phyloP scores from a whole-genome alignment of 92 coral and sea anemone genomes.

The Parazoanthus atlanticus region DNA sequence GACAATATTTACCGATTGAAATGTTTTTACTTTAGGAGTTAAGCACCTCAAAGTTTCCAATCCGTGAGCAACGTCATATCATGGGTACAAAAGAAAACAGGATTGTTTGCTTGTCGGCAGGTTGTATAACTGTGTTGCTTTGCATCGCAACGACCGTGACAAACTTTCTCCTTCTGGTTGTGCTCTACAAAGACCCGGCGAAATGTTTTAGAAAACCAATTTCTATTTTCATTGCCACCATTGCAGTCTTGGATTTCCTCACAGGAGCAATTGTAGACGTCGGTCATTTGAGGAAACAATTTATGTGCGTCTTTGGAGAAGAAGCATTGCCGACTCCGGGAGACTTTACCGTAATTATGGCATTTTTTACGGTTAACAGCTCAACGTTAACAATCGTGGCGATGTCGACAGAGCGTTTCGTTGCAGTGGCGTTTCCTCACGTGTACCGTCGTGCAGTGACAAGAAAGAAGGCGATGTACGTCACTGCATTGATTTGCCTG shows the following conservation, averaged over 20 bases:
- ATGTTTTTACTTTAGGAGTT: neutral
- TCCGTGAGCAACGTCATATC: neutral
- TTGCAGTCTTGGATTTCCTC: neutral
- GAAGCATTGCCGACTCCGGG: neutral
- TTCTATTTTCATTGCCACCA: neutral
- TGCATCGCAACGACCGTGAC: neutral
- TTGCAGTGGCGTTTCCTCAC: neutral
- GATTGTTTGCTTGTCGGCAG: neutral
- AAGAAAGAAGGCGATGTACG: neutral
- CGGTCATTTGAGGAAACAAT: constrained; percentile 4
- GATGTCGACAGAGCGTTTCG: neutral
- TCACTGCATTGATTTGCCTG: neutral
- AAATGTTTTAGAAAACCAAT: constrained; percentile 14
- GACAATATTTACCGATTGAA: neutral
- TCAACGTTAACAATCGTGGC: neutral
- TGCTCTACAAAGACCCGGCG: constrained; percentile 2
- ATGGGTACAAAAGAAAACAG: neutral
- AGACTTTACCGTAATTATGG: neutral
- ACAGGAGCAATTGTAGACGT: constrained; percentile 5
- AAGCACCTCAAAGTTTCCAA: neutral
- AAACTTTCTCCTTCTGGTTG: neutral
- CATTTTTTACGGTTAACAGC: neutral
- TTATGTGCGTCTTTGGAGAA: neutral
- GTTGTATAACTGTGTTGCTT: neutral
- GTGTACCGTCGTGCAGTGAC: constrained; percentile 4